Percentiles rank a stretch among this genome's conserved stretches.
Evolutionary conservation across 2,888 invertebrate species (phyloP).

Genomic region (Nematopogon swammerdamellus): DNA sequence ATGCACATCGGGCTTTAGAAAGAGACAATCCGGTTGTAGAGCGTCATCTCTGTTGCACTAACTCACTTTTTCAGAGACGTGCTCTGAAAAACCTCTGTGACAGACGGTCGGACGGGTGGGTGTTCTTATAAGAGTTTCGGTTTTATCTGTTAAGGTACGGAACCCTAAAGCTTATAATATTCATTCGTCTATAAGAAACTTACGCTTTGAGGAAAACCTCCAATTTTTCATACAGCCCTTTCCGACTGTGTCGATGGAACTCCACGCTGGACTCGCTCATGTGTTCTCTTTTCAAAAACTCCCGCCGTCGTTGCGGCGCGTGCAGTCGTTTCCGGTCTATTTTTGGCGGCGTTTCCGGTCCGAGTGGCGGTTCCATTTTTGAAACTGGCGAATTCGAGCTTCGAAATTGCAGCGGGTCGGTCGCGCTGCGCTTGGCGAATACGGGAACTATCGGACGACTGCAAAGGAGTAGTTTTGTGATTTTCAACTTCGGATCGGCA

Average conservation of each 20-base stretch:
- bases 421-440: constrained; percentile 41
- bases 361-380: constrained; percentile 14
- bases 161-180: too few relatives aligned
- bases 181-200: constrained; percentile 28
- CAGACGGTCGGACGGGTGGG: too few relatives aligned
- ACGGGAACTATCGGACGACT: constrained; percentile 35
- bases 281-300: constrained; percentile 19
- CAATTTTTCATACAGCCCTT: constrained; percentile 59
- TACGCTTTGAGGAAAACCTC: constrained; percentile 63
- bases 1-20: too few relatives aligned
- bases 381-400: constrained; percentile 15
- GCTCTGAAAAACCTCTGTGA: too few relatives aligned
- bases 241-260: constrained; percentile 59
- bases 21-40: too few relatives aligned
- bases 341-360: too few relatives aligned
- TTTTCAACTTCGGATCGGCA: too few relatives aligned
- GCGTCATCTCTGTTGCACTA: too few relatives aligned
- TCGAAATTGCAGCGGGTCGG: constrained; percentile 10
- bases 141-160: too few relatives aligned
- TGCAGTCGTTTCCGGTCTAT: constrained; percentile 25
- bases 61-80: too few relatives aligned
- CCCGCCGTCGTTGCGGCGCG: constrained; percentile 21
- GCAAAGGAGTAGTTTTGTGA: too few relatives aligned
- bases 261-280: constrained; percentile 30
- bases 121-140: too few relatives aligned